Percentiles rank a stretch among this genome's conserved stretches.
Conservation (phyloP, 2,797 vertebrate genomes). For the Pseudopleuronectes americanus region DNA sequence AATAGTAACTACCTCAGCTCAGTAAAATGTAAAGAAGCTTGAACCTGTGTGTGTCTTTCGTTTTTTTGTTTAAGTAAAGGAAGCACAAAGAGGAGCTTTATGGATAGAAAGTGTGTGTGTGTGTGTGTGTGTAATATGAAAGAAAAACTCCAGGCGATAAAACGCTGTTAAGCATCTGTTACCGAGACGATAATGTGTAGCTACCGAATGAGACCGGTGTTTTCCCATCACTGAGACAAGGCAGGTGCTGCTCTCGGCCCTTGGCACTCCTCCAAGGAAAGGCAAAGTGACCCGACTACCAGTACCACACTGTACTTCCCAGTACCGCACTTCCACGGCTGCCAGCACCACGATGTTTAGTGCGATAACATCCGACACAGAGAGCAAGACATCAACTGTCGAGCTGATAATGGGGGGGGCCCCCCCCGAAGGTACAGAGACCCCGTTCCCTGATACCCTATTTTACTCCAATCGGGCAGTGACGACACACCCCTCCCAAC, state of each 20-base stretch:
- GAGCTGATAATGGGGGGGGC: conserved; percentile 51
- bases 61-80: conserved; percentile 29
- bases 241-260: conserved; percentile 47
- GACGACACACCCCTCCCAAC: conserved; percentile 54
- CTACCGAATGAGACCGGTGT: conserved; percentile 53
- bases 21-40: conserved; percentile 52
- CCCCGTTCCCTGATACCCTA: conserved; percentile 73
- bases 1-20: conserved; percentile 48
- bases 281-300: conserved; percentile 50
- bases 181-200: conserved; percentile 44
- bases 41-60: conserved; percentile 8
- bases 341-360: conserved; percentile 46
- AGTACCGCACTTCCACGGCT: conserved; percentile 53
- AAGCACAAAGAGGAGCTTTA: conserved; percentile 52
- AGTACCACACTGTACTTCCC: conserved; percentile 70
- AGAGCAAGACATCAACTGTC: conserved; percentile 57
- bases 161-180: conserved; percentile 54
- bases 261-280: conserved; percentile 56
- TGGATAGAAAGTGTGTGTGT: conserved; percentile 19
- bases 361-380: conserved; percentile 48
- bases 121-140: conserved; percentile 19
- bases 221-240: conserved; percentile 47
- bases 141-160: conserved; percentile 35
- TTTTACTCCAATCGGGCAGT: conserved; percentile 69
- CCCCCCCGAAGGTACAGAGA: conserved; percentile 36